A percentile compares a stretch with the other conserved stretches of the same genome.
Conservation (phyloP, 1,140 invertebrate genomes). For the Drepana arcuata region DNA sequence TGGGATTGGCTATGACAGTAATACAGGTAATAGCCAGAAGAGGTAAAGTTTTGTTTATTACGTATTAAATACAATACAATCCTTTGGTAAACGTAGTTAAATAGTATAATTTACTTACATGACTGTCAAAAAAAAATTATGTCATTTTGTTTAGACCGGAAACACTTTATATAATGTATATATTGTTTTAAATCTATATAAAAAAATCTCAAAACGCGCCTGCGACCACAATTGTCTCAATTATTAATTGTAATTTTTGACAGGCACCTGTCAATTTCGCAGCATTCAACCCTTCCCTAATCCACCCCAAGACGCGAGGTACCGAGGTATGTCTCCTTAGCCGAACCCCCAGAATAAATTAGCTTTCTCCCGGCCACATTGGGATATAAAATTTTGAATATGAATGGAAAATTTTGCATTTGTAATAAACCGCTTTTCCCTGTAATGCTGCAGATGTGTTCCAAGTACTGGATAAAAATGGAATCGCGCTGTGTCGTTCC, state of each 20-base stretch:
- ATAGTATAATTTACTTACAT: too few relatives aligned
- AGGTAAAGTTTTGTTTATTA: too few relatives aligned
- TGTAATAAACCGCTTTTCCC: conserved; percentile 77
- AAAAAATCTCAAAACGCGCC: conserved; percentile 13
- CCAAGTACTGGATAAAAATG: conserved; percentile 55
- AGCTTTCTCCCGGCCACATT: conserved; percentile 74
- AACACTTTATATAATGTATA: too few relatives aligned
- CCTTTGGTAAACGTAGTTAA: too few relatives aligned
- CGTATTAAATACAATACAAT: too few relatives aligned
- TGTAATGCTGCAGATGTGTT: conserved; percentile 60
- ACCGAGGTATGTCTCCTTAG: conserved; percentile 54
- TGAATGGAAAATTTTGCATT: conserved; percentile 90
- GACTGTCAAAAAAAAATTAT: too few relatives aligned
- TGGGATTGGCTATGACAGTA: too few relatives aligned
- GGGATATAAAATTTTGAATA: conserved; percentile 91
- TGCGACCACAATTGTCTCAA: conserved; percentile 49
- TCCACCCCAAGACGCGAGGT: conserved; percentile 60
- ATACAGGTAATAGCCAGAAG: too few relatives aligned
- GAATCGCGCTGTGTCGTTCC: conserved; percentile 46
- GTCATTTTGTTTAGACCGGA: too few relatives aligned
- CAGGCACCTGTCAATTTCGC: conserved; percentile 68
- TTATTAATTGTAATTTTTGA: conserved; percentile 72
- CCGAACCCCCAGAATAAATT: conserved; percentile 75
- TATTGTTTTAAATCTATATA: too few relatives aligned
- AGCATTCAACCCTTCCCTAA: conserved; percentile 63